Conservation (phyloP, 1,140 invertebrate species). For the Mercenaria mercenaria region DNA sequence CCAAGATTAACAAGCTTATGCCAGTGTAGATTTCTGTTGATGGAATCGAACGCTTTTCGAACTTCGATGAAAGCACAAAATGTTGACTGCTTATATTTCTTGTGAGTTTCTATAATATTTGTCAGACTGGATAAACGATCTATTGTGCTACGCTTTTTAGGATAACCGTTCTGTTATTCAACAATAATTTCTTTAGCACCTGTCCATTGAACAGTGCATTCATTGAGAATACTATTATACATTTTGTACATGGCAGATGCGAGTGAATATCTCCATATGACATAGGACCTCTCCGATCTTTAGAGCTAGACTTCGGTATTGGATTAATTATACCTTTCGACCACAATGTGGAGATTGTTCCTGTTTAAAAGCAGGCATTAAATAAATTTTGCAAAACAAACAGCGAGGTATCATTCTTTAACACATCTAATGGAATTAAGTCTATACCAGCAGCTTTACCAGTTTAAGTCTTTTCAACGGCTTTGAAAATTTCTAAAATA, state of each 20-base stretch:
- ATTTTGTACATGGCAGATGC: conserved; percentile 23
- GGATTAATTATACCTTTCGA: conserved; percentile 31
- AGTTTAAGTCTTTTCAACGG: background rate
- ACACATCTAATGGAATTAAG: background rate
- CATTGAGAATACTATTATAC: conserved; percentile 33
- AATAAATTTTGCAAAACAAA: background rate
- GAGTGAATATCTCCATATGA: conserved; percentile 1
- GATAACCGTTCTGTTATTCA: background rate
- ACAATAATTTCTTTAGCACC: background rate
- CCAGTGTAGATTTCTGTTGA: background rate
- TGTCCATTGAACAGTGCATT: background rate
- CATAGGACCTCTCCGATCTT: background rate
- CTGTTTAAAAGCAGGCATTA: conserved; percentile 11
- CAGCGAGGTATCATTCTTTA: background rate
- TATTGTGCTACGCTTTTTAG: background rate
- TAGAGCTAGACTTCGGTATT: conserved; percentile 35
- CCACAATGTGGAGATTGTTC: background rate
- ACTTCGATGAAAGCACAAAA: background rate
- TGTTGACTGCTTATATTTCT: background rate
- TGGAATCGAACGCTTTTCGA: background rate
- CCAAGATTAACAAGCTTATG: background rate
- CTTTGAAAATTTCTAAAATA: background rate
- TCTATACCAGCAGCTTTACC: conserved; percentile 17
- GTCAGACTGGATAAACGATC: background rate
- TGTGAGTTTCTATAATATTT: conserved; percentile 1